phyloP scores from a whole-genome alignment of 2,888 invertebrate species.

The Yponomeuta sedellus region DNA sequence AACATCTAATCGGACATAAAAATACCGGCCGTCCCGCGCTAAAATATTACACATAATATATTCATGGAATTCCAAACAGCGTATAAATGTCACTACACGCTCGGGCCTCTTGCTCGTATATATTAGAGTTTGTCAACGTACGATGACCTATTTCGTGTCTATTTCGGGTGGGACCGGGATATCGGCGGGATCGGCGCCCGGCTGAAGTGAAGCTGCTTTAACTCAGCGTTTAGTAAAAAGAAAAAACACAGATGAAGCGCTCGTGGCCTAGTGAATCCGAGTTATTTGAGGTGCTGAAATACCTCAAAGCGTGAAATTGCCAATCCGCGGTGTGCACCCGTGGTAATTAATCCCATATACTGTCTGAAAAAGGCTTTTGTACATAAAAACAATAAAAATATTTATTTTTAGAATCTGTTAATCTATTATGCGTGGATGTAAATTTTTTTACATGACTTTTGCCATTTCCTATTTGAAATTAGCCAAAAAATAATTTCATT shows the following conservation, averaged over 20 bases:
- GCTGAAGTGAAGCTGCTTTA: slow-evolving; percentile 32
- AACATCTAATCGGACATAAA: not conserved
- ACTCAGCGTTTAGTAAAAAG: slow-evolving; percentile 20
- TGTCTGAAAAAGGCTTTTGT: too few species aligned
- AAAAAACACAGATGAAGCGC: slow-evolving; percentile 18
- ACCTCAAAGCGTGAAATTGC: too few species aligned
- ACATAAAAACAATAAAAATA: too few species aligned
- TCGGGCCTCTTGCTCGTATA: not conserved
- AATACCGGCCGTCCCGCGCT: not conserved
- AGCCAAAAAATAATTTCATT: too few species aligned
- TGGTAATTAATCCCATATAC: too few species aligned
- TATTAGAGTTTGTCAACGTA: slow-evolving; percentile 33
- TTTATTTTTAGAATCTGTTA: too few species aligned
- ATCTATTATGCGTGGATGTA: too few species aligned
- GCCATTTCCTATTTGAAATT: too few species aligned
- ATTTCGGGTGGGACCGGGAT: slow-evolving; percentile 36
- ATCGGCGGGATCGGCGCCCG: slow-evolving; percentile 33
- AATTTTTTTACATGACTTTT: too few species aligned
- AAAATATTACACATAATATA: not conserved
- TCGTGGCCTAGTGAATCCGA: too few species aligned
- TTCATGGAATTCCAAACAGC: slow-evolving; percentile 1
- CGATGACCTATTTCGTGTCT: slow-evolving; percentile 57
- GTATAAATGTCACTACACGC: not conserved
- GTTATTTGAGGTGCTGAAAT: too few species aligned
- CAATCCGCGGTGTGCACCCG: too few species aligned